Evolutionary conservation across 2,797 vertebrate genomes (phyloP), one percentile per base, ranked within the genome.

Genomic region (Adrianichthys oophorus): DNA sequence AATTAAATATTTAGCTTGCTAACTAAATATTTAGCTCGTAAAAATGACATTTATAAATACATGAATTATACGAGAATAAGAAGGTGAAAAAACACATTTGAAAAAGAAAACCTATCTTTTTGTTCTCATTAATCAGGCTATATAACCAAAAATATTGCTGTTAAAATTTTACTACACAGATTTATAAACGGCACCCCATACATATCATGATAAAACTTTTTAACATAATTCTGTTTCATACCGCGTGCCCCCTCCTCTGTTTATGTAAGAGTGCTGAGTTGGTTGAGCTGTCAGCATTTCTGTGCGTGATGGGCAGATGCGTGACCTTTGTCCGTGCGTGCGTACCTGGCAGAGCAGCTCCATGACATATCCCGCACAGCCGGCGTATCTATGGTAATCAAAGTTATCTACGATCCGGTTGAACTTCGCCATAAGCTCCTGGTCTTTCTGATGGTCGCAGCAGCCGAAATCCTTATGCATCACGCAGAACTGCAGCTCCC

Each of bases 291-390:
- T 48, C 49, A 17, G 12, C n/a, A 32, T 29, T 0, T 26, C 47
- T 41, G 42, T 16, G 16, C 56, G 19, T 23, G 46, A 47, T 40
- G 50, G 26, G 18, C 4, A 4, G 5, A 46, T 42, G 50, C 40
- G 49, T 43, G 77, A 78, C 79, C 80, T 83, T 85, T 80, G 77
- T 32, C 43, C 78, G 0, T 1, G 45, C 49, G 42, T 19, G 73
- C 83, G 88, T 91, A 98, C 96, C 95, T 97, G 95, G 79, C 97
- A 98, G 7, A 98, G 83, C 68, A 98, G 82, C 68, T 96, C 95
- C 76, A 93, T 90, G 56, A 97, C 92, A 82, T 92, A 94, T 1
- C 88, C 90, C 3, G 94, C 92, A 67, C 97, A 98, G 54, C 56
- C 83, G 12, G 86, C 71, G 59, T 92, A 95, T 40, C 73, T 40